Evolutionary conservation across 2,797 vertebrate species (phyloP).

Genomic region (Parauchenoglanis punctatus): DNA sequence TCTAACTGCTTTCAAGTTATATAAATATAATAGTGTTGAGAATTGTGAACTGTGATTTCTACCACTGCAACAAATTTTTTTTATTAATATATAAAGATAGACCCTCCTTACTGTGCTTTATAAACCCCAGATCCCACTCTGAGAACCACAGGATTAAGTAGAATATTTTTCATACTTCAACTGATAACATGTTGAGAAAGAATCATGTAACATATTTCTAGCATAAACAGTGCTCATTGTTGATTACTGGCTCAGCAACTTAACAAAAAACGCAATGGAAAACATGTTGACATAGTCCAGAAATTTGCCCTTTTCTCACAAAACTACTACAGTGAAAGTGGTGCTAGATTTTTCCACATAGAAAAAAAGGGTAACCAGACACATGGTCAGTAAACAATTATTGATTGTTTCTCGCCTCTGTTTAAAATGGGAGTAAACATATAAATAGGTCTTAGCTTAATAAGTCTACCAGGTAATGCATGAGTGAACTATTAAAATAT

Average conservation of each 20-base stretch:
- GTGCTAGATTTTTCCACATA: constrained; percentile 12
- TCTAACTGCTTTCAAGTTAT: neutral
- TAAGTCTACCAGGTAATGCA: neutral
- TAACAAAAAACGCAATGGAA: constrained; percentile 1
- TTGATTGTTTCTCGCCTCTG: neutral
- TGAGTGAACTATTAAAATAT: neutral
- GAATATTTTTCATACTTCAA: neutral
- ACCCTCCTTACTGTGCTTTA: neutral
- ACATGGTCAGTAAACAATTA: constrained; percentile 59
- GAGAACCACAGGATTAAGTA: neutral
- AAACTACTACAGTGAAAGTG: constrained; percentile 18
- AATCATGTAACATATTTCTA: neutral
- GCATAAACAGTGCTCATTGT: neutral
- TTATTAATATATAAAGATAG: neutral
- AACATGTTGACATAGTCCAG: constrained; percentile 41
- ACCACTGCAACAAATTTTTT: neutral
- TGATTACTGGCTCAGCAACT: neutral
- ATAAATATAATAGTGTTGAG: neutral
- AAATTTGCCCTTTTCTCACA: constrained; percentile 56
- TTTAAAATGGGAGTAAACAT: neutral
- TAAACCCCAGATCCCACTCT: neutral
- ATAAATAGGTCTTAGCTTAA: neutral
- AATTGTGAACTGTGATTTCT: neutral
- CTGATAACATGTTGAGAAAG: neutral
- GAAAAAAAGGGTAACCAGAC: constrained; percentile 46